Evolutionary conservation across 2,888 invertebrate species (phyloP), one percentile per base, ranked within the genome.

Genomic region (Dicyrtomina minuta): DNA sequence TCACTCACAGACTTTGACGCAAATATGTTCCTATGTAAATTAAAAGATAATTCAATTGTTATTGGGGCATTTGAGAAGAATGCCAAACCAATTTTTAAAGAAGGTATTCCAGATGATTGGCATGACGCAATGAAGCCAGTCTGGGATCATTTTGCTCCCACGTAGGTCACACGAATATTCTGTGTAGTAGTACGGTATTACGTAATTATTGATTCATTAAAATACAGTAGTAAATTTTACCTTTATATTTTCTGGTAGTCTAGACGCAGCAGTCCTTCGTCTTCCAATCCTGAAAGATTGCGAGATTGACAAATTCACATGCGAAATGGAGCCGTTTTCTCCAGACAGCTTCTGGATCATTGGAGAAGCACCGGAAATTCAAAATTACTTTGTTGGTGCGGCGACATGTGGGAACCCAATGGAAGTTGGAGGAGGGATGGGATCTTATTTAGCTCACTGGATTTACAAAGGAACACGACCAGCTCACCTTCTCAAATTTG

Each of bases 351-450:
- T 6, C n/a, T 49, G 49, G 39, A 62, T 62, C 1, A 49, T 62
- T 51, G 62, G 62, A 33, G 62, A 62, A 51, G 17, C 62, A n/a
- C 46, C 49, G 8, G 62, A 62, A 62, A 51, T 62, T 33, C 2
- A 62, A 17, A 62, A 62, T 39, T 62, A 62, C 13, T 62, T 20
- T 33, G 62, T 62, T 15, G 62, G 33, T 26, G 62, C 51, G 10
- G 62, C 62, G 2, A 62, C 51, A 1, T 51, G 51, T 51, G 62
- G 62, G 17, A 51, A 33, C 51, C 22, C 62, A n/a, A 27, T 62
- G 39, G 46, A 62, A 62, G 26, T 51, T 51, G 49, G 46, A 17
- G 62, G 62, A 4, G 62, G 62, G 2, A 39, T 62, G 26, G 62
- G 62, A 24, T 17, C 26, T 39, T 62, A 27, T 33, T 33, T 62